Evolutionary conservation across 2,888 invertebrate genomes (phyloP), one percentile per base, ranked within the genome.

Genomic region (Lissocephala sabroskyi): DNA sequence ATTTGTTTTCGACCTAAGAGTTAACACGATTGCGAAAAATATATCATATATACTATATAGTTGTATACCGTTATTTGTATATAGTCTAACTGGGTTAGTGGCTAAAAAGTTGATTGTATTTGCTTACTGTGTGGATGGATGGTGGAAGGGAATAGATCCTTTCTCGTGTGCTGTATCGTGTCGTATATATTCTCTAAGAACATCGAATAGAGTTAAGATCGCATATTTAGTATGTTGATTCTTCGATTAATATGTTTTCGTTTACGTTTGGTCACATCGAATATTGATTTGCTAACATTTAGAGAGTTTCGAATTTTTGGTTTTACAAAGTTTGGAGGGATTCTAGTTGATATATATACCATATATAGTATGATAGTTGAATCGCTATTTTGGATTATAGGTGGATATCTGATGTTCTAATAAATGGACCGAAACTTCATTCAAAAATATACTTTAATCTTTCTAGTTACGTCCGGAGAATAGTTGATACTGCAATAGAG

Each of bases 401-500:
- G 64, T 71, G 65, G 74, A 42, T 28, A n/a, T 43, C 5, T 39
- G 14, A 32, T 18, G 18, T 29, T 74, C 64, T 39, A 53, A 61
- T 56, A 17, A 66, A 59, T 75, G 77, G 63, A 79, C 74, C 79
- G 77, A 73, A 56, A 75, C 62, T 75, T 71, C 67, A 50, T 74
- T 70, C 51, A 51, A 70, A 73, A 65, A 58, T 53, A 76, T 68
- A 68, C 65, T 44, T 26, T 26, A 37, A 36, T 56, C 35, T 55
- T 52, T 53, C 87, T 89, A 88, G 81, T 87, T 86, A 86, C 88
- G 87, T 86, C 88, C 88, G 86, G 88, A 87, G 87, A 89, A 88
- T 86, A 89, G 88, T 87, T 89, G 88, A 85, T 87, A 87, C 89
- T 89, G 89, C 83, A 89, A 89, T 86, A 81, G 73, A 73, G 86